Evolutionary conservation across 2,113 vertebrate genomes (phyloP), one percentile per base, ranked within the genome.

Genomic region (Dendropsophus ebraccatus): DNA sequence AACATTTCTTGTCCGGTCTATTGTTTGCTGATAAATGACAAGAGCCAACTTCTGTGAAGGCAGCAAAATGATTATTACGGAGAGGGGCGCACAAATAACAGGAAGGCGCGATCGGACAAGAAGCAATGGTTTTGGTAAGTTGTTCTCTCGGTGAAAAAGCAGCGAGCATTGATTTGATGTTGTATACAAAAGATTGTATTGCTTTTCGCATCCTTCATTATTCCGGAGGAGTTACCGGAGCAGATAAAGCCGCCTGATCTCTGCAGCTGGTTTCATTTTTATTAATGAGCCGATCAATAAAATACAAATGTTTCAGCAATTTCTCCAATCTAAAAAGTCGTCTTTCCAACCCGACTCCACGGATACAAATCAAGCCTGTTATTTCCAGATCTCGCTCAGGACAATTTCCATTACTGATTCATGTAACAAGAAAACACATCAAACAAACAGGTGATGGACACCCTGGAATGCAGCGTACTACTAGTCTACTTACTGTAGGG

Each of bases 71-170:
- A 82, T 69, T 52, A 70, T 69, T 70, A 17, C 17, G 35, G 65
- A 17, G 60, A 32, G 62, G 45, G 30, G 25, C 25, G 4, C 62
- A 52, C 45, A 82, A 82, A 45, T 49, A 70, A 82, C 80, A 82
- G 32, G 3, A 28, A 69, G 58, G 67, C 25, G 21, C 49, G 3
- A 45, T 50, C 8, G 49, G 25, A 52, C 37, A 37, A 54, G 65
- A n/a, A 70, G 50, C 49, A 37, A 82, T 70, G 80, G 47, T 82
- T 69, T 69, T 21, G 60, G 41, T 50, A 82, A 82, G 80, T 37
- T 28, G 25, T 49, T 82, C 25, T 75, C 73, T n/a, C 21, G 25
- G 45, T 50, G 73, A 28, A 75, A n/a, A 52, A 52, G 49, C 74
- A 54, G 74, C n/a, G 6, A 54, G 49, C 49, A 77, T 77, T 19